Evolutionary conservation across 1,140 invertebrate species (phyloP).

Genomic region (Ectropis grisescens): DNA sequence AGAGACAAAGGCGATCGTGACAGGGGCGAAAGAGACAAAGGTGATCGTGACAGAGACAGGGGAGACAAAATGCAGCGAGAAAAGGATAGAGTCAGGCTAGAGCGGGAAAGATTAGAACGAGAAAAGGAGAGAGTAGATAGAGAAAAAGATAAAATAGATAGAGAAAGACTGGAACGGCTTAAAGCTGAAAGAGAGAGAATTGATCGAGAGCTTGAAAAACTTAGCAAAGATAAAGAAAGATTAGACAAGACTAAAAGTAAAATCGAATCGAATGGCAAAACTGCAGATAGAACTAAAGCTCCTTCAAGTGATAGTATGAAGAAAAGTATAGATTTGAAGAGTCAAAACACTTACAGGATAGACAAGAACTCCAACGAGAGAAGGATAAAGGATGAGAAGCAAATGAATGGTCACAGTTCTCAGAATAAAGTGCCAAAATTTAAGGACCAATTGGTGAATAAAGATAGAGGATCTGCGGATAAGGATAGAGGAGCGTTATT

Average conservation of each 20-base stretch:
- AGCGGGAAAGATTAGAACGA: constrained; percentile 21
- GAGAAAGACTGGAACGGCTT: constrained; percentile 43
- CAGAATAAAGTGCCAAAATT: constrained; percentile 45
- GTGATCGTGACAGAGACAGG: constrained; percentile 5
- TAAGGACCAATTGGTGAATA: constrained; percentile 27
- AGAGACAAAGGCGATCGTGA: constrained; percentile 8
- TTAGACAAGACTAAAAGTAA: constrained; percentile 49
- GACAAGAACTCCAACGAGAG: constrained; percentile 53
- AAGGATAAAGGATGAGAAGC: constrained; percentile 22
- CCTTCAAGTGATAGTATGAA: constrained; percentile 29
- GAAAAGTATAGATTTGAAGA: constrained; percentile 56
- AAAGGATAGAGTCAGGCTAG: constrained; percentile 14
- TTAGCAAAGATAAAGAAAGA: constrained; percentile 45
- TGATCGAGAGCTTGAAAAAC: constrained; percentile 45
- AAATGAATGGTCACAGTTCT: constrained; percentile 36
- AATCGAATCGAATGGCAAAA: constrained; percentile 36
- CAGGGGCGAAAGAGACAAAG: constrained; percentile 1
- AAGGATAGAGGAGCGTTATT: constrained; percentile 9
- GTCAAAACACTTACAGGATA: constrained; percentile 61
- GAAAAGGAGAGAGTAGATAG: constrained; percentile 34
- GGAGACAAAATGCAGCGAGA: no score
- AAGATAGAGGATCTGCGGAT: constrained; percentile 31
- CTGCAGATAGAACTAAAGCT: constrained; percentile 34
- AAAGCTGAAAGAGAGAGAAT: constrained; percentile 54
- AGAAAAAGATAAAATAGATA: constrained; percentile 35